Conservation (phyloP, 2,888 invertebrate genomes). For the Macrophya annulata region DNA sequence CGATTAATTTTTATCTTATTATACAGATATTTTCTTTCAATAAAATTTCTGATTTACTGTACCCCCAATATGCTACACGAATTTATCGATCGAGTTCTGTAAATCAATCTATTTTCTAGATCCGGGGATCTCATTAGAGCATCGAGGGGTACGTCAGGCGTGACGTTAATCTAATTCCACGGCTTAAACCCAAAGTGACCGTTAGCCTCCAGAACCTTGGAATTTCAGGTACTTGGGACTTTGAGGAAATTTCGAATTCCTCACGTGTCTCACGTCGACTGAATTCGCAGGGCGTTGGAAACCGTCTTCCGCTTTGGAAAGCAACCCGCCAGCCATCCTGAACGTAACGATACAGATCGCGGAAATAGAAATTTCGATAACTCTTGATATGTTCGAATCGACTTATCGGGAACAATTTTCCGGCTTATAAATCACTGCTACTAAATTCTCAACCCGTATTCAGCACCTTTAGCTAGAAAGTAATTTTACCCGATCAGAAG, state of each 20-base stretch:
- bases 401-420: constrained; percentile 28
- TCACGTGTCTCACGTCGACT: constrained; percentile 51
- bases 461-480: background rate
- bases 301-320: constrained; percentile 21
- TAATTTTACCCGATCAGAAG: background rate
- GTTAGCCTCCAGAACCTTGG: constrained; percentile 18
- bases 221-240: constrained; percentile 47
- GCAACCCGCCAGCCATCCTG: background rate
- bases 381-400: constrained; percentile 41
- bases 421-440: constrained; percentile 23
- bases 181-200: constrained; percentile 41
- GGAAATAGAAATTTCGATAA: constrained; percentile 53
- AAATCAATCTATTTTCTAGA: constrained; percentile 38
- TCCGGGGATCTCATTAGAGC: constrained; percentile 46
- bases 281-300: constrained; percentile 38
- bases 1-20: background rate
- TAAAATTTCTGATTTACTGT: background rate
- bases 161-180: constrained; percentile 54
- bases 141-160: constrained; percentile 20
- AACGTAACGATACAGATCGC: constrained; percentile 50
- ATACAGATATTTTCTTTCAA: background rate
- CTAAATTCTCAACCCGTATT: background rate
- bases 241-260: constrained; percentile 52
- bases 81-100: background rate
- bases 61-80: background rate